Evolutionary conservation across 2,113 vertebrate genomes (phyloP), one percentile per base, ranked within the genome.

Genomic region (Struthio camelus): DNA sequence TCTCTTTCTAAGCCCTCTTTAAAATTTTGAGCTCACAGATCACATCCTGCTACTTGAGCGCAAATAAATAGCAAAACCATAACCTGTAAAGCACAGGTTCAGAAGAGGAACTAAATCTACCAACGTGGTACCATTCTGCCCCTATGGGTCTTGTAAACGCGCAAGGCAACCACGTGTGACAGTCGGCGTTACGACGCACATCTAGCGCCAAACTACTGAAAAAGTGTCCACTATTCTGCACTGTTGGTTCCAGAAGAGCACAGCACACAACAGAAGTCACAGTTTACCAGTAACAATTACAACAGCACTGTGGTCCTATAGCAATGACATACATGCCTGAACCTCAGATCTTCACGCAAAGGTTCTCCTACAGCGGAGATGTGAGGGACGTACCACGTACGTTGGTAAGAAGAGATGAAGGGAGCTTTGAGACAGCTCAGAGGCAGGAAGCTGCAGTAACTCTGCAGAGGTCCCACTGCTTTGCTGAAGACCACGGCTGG

Each of bases 111-210:
- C 72, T 75, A 72, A 72, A 66, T 91, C 58, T 85, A 79, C 89
- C 85, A 64, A 80, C 66, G 62, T 51, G 66, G 61, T 91, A 51
- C 58, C 85, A 44, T 51, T 51, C 51, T 85, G 78, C 48, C 81
- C 48, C 80, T 85, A 53, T 79, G 80, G 89, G 67, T 66, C 75
- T 73, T 91, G 65, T 86, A 85, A 67, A 75, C 34, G 61, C 30
- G 82, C 69, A 80, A 67, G 76, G 72, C 89, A 82, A 86, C 82
- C 89, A 66, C 59, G 76, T n/a, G 59, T 91, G 89, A 82, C 89
- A 91, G 18, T 24, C 72, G 81, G 82, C 66, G 66, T n/a, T 56
- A 66, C 58, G 81, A 75, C 82, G 73, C 30, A 80, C 82, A 85
- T 73, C 82, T 71, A 73, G 65, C 89, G 85, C 42, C 56, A 73